Base-by-base conservation (phyloP, 35 echinoderm and acorn worm genomes). In the Ophiothrix spiculata region DNA sequence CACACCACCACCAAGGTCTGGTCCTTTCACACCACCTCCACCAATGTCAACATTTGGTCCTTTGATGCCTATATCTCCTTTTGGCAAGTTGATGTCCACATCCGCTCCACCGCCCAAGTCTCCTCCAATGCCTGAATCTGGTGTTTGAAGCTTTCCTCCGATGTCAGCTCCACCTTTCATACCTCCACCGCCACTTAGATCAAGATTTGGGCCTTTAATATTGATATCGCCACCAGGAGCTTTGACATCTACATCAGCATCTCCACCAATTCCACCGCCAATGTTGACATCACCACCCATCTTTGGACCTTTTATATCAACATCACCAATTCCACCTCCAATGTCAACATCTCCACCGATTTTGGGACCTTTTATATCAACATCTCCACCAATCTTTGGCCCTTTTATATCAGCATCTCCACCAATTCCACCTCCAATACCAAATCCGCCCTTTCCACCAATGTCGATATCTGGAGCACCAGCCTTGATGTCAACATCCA, bases 221-320 rank as follows among this genome's bases (percentile, higher is more conserved):
- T 38, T 25, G 37, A 38, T 41, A n/a, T 84, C 63, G 63, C 49
- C 45, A 63, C 13, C 81, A 31, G 54, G 33, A 35, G 63, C 31
- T 33, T 63, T 35, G 6, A 54, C 81, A 4, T 37, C 32, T 64
- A 42, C 54, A 34, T 63, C 54, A 35, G 37, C 39, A n/a, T 42
- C 80, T 42, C 49, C 42, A 49, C 39, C 33, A 82, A 33, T 13
- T 31, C 80, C 80, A 63, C 33, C 36, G 36, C 77, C 25, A 4
- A n/a, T n/a, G 25, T 69, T 28, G 29, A 69, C 8, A 56, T 87
- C 86, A 31, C 85, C 85, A 23, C 35, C 37, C 0, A 74, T 37
- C 36, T 85, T 79, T 80, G 83, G 83, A n/a, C 69, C 78, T 39
- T 89, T 78, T 16, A 90, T 33, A 33, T 94, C 79, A 63, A 39